A percentile compares a stretch with the other conserved stretches of the same genome.
These are phyloP conservation scores for Cheilosia grossa DNA, from an alignment of 2,888 invertebrate species.

Conservation along the genomic window DNA sequence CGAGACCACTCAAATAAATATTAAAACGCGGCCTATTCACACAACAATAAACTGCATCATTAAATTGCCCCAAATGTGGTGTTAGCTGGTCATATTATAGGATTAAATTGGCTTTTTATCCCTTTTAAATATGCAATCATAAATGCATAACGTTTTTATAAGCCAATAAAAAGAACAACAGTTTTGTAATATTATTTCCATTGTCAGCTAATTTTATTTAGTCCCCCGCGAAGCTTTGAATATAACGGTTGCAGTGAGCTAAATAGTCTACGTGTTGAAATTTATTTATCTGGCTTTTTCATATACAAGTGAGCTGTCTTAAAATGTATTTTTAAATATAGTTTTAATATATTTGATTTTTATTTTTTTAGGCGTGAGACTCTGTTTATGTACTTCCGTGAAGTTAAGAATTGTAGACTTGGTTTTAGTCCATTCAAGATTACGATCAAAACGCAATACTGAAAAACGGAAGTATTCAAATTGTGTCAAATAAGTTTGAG, in stretches of 20 bases:
- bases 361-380: no score
- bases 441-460: no score
- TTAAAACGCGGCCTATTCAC: neutral
- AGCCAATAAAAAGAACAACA: neutral
- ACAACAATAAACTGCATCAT: neutral
- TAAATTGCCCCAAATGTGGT: neutral
- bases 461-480: no score
- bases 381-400: no score
- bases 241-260: neutral
- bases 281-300: no score
- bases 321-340: no score
- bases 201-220: neutral
- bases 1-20: neutral
- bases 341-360: no score
- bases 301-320: no score
- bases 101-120: neutral
- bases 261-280: no score
- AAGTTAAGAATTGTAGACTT: no score
- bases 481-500: no score
- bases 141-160: neutral
- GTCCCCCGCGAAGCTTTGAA: neutral
- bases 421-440: no score
- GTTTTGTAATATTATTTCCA: neutral
- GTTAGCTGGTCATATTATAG: neutral
- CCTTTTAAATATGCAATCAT: neutral